Evolutionary conservation across 2,113 vertebrate species (phyloP).

Genomic region (Cyphotilapia sp.): DNA sequence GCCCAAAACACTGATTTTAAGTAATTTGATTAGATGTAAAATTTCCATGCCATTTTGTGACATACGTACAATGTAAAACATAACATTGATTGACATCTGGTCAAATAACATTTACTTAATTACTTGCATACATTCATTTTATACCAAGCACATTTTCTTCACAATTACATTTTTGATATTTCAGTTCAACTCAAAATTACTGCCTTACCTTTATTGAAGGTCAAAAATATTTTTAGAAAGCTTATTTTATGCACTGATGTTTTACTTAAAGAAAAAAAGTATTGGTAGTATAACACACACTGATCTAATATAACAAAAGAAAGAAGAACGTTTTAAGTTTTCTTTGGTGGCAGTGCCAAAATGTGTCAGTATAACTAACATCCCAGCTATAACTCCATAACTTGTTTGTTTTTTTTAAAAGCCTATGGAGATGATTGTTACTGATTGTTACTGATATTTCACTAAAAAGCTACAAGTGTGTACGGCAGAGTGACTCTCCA

Average conservation of each 20-base stretch:
- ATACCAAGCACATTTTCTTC: neutral
- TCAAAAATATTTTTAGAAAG: neutral
- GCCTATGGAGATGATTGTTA: neutral
- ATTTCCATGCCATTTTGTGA: neutral
- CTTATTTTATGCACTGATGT: neutral
- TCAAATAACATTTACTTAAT: neutral
- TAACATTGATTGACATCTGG: neutral
- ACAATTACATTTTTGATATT: neutral
- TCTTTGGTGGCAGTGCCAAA: neutral
- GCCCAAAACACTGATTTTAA: neutral
- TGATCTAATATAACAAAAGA: neutral
- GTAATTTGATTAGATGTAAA: neutral
- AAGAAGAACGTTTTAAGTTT: neutral
- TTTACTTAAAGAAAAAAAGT: neutral
- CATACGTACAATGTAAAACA: neutral
- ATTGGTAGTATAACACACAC: neutral
- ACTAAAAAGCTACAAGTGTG: neutral
- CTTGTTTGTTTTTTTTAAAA: accelerated
- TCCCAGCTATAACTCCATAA: neutral
- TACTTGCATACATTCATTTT: neutral
- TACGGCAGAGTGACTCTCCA: neutral
- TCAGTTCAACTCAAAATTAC: neutral
- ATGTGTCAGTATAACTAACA: neutral
- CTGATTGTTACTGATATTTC: neutral
- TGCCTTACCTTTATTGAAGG: neutral